Conservation (phyloP, 2,113 vertebrate species). For the Caretta caretta region DNA sequence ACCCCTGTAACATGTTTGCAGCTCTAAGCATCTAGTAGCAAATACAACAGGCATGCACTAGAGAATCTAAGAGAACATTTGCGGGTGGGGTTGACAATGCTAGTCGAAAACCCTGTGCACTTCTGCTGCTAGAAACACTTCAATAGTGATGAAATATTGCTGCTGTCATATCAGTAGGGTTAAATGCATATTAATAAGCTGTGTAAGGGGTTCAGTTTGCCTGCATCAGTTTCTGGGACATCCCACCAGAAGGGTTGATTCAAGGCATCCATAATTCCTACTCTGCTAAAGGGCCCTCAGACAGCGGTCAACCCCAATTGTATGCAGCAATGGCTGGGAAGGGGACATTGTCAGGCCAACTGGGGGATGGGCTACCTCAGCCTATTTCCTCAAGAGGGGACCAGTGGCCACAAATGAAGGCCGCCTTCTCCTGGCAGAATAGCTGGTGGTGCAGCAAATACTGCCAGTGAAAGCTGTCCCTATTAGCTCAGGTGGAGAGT, state of each 20-base stretch:
- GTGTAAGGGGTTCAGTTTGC: not conserved
- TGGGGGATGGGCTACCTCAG: not conserved
- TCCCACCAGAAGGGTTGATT: not conserved
- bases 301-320: not conserved
- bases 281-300: not conserved
- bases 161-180: not conserved
- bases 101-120: not conserved
- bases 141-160: not conserved
- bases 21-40: not conserved
- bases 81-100: not conserved
- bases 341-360: not conserved
- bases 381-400: not conserved
- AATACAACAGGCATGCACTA: not conserved
- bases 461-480: not conserved
- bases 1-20: not conserved
- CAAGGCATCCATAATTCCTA: not conserved
- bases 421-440: not conserved
- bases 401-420: not conserved
- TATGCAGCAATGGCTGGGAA: not conserved
- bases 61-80: not conserved
- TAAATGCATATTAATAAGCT: not conserved
- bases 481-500: not conserved
- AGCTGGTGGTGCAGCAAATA: not conserved
- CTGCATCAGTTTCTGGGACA: not conserved
- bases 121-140: not conserved